Evolutionary conservation across 2,797 vertebrate genomes (phyloP).

Genomic region (Notolepis coatsorum): DNA sequence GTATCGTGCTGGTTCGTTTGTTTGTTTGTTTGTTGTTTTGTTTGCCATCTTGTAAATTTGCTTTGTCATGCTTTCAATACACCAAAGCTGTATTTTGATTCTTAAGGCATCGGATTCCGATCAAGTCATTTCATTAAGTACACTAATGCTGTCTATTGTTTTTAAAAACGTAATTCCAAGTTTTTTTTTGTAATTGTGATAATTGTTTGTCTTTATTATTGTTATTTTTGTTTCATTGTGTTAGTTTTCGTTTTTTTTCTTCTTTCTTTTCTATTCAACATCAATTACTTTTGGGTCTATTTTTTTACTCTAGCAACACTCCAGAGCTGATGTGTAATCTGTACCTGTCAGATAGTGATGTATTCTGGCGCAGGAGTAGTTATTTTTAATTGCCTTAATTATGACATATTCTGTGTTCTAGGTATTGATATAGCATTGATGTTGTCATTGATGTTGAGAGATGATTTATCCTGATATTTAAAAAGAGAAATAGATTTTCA

Average conservation of each 20-base stretch:
- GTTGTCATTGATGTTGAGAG: slow-evolving; percentile 34
- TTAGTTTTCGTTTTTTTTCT: slow-evolving; percentile 52
- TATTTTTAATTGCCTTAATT: slow-evolving; percentile 75
- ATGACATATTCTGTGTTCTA: slow-evolving; percentile 39
- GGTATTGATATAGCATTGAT: slow-evolving; percentile 31
- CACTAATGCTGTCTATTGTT: slow-evolving; percentile 41
- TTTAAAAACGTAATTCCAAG: slow-evolving; percentile 62
- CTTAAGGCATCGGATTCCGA: slow-evolving; percentile 44
- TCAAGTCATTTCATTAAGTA: slow-evolving; percentile 52
- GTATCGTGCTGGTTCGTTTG: slow-evolving; percentile 31
- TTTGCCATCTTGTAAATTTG: slow-evolving; percentile 21
- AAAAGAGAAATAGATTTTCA: slow-evolving; percentile 33
- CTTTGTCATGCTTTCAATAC: slow-evolving; percentile 40
- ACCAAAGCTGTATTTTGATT: slow-evolving; percentile 68
- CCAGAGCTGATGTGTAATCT: slow-evolving; percentile 48
- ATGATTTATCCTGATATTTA: slow-evolving; percentile 33
- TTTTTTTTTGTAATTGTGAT: slow-evolving; percentile 61
- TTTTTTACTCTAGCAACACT: slow-evolving; percentile 42
- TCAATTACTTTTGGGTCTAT: slow-evolving; percentile 49
- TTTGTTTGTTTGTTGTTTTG: neutral
- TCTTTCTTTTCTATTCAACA: slow-evolving; percentile 44
- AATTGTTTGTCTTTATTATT: slow-evolving; percentile 56
- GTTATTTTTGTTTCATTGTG: slow-evolving; percentile 48
- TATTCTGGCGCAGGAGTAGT: slow-evolving; percentile 38
- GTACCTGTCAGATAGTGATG: slow-evolving; percentile 31